Base-by-base conservation (phyloP, 1,140 invertebrate species). In the Gerris buenoi region DNA sequence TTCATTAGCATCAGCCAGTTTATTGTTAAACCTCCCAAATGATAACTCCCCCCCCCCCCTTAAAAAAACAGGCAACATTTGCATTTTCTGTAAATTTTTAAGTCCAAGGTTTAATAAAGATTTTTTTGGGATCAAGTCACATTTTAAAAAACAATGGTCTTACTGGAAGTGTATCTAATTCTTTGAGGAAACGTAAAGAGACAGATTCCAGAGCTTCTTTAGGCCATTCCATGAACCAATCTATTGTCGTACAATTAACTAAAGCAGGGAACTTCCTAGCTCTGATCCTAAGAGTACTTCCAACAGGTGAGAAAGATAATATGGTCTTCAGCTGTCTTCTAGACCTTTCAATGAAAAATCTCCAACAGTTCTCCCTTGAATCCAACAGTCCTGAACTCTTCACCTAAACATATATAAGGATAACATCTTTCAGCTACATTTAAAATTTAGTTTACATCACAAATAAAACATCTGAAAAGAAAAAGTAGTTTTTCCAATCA, bases 221-320 rank as follows among this genome's bases (percentile, higher is more conserved):
- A 0, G 95, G 94, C 94, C 95, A 97, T 79, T 93, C 90, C 75
- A 97, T 92, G 77, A 97, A 97, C 93, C 94, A 97, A 77, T 97
- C 86, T 64, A 97, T 95, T 10, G 87, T 85, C 0, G 93, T 93
- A 73, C 91, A 95, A 79, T 93, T 97, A 10, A 93, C 88, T n/a
- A 97, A 79, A 1, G 93, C 92, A 3, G 95, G 95, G 79, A 97
- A 97, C 77, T 95, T 93, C 66, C 94, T 82, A 14, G 89, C 87
- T 69, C 94, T 83, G 27, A 93, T 82, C 70, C 93, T 79, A 2
- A 96, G 79, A 0, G 89, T 95, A 0, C 85, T 84, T 0, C 93
- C 93, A 67, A 95, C 92, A 0, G 93, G 93, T 1, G 92, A 95
- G 77, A 95, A 96, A 75, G 92, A 95, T 0, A 97, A 77, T 18